Percentiles rank a stretch among this genome's conserved stretches.
phyloP scores from a whole-genome alignment of 1,140 invertebrate species.

The Dendroctonus valens region DNA sequence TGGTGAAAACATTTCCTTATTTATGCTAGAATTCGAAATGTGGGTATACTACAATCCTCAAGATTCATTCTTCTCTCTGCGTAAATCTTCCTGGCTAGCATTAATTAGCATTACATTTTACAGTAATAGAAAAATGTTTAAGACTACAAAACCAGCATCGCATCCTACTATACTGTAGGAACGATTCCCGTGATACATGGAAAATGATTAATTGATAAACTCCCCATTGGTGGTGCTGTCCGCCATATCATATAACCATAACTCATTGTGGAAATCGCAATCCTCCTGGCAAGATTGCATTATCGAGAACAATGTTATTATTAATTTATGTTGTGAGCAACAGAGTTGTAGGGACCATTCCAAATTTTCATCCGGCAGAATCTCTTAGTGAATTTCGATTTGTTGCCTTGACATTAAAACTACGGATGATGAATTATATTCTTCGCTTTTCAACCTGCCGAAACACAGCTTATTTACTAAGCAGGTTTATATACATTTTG shows the following conservation, averaged over 20 bases:
- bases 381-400: too few species aligned
- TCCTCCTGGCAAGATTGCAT: constrained; percentile 19
- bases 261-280: constrained; percentile 20
- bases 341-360: too few species aligned
- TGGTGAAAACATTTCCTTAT: too few species aligned
- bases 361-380: too few species aligned
- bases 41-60: neutral
- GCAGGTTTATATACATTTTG: too few species aligned
- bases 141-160: neutral
- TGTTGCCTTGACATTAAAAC: too few species aligned
- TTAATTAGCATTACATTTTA: neutral
- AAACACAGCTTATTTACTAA: too few species aligned
- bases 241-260: constrained; percentile 20
- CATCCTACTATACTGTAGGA: constrained; percentile 11
- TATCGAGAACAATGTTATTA: constrained; percentile 28
- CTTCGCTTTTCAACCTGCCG: too few species aligned
- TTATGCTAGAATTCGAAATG: neutral
- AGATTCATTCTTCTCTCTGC: constrained; percentile 2
- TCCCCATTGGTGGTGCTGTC: constrained; percentile 17
- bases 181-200: neutral
- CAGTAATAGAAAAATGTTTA: neutral
- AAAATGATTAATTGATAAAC: constrained; percentile 28
- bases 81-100: neutral
- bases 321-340: constrained; percentile 17
- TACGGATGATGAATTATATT: too few species aligned